Base-by-base conservation (phyloP, 2,888 invertebrate genomes). In the Apeira syringaria region DNA sequence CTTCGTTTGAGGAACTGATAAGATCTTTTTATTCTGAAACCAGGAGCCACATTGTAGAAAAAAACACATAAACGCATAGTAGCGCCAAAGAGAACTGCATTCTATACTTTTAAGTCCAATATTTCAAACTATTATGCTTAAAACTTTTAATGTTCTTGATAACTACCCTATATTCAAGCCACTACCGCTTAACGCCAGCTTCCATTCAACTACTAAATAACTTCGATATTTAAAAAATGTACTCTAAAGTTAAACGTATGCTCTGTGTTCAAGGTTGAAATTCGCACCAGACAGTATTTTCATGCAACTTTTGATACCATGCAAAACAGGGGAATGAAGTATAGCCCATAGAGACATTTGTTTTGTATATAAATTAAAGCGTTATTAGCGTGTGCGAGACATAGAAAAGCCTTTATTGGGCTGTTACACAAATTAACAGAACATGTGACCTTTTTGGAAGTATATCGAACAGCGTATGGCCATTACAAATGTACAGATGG, bases 241-340 rank as follows among this genome's bases (percentile, higher is more conserved):
- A 17, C 1, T 17, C 17, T 17, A 17, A 17, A 5, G 1, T 4
- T 17, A 17, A n/a, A n/a, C n/a, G n/a, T n/a, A n/a, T n/a, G n/a
- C n/a, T n/a, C n/a, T n/a, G 2, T 1, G 6, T 1, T 6, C 15
- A 7, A 5, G 20, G 34, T 22, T 12, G 3, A 18, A 27, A 28
- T 35, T 46, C n/a, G 29, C 13, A 2, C 20, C 13, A 9, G 25
- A 5, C n/a, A 29, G 4, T 25, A 29, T 50, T 47, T 59, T 59
- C 50, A 53, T 51, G 59, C 59, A 62, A 60, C 61, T 65, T 53
- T 47, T 44, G 53, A 57, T 40, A 61, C 59, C 62, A 66, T 62
- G 59, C 53, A 65, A 60, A 50, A 44, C 33, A 33, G 32, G 15
- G 36, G 32, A 31, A 47, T 54, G 63, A 67, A 50, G 56, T 65